Conservation (phyloP, 2,888 invertebrate genomes). For the Drosophila putrida region DNA sequence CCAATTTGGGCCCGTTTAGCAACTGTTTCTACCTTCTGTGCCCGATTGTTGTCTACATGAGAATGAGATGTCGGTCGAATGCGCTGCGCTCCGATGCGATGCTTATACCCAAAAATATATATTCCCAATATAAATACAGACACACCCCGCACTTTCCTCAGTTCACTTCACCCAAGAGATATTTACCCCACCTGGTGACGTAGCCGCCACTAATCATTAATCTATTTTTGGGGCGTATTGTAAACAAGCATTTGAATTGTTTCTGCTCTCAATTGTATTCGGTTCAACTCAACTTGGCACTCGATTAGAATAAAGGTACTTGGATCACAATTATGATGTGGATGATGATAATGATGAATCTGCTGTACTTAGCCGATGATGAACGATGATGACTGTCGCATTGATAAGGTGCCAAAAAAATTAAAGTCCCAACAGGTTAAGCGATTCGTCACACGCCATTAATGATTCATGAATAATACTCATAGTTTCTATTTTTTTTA, state of each 20-base stretch:
- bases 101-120: slow-evolving; percentile 46
- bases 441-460: slow-evolving; percentile 68
- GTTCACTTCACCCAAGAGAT: background rate
- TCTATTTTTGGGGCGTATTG: slow-evolving; percentile 73
- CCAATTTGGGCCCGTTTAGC: slow-evolving; percentile 26
- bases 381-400: slow-evolving; percentile 39
- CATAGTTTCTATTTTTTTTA: slow-evolving; percentile 24
- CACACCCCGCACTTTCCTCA: slow-evolving; percentile 40
- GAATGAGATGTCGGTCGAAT: slow-evolving; percentile 63
- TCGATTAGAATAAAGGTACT: slow-evolving; percentile 34
- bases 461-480: slow-evolving; percentile 51
- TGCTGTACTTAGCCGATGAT: slow-evolving; percentile 54
- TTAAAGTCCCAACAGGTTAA: slow-evolving; percentile 44
- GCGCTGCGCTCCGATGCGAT: slow-evolving; percentile 59
- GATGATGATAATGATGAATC: slow-evolving; percentile 29
- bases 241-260: slow-evolving; percentile 66
- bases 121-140: slow-evolving; percentile 37
- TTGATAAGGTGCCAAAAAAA: slow-evolving; percentile 64
- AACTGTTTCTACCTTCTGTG: slow-evolving; percentile 58
- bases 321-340: background rate
- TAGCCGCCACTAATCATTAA: slow-evolving; percentile 72
- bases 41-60: slow-evolving; percentile 65
- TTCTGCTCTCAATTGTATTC: slow-evolving; percentile 60
- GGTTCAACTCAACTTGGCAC: slow-evolving; percentile 23
- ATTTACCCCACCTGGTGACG: slow-evolving; percentile 76